Evolutionary conservation across 1,140 invertebrate species (phyloP).

Genomic region (Pectinophora gossypiella): DNA sequence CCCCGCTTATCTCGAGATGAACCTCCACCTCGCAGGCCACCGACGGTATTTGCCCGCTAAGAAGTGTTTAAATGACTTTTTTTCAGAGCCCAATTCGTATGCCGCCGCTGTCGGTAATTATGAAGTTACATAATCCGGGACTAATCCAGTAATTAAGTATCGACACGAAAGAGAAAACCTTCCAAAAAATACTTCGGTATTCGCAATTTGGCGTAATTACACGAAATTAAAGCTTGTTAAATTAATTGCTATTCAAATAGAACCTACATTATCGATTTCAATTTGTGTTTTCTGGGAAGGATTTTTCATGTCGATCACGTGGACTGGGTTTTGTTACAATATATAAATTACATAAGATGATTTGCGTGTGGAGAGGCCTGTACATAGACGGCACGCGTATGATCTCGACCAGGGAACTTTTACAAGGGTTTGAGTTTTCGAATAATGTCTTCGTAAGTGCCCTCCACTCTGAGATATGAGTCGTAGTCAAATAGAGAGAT

Average conservation of each 20-base stretch:
- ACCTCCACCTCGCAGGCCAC: constrained; percentile 26
- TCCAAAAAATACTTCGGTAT: neutral
- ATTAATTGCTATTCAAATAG: neutral
- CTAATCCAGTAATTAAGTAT: constrained; percentile 20
- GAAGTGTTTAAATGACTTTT: constrained; percentile 33
- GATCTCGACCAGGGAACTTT: constrained; percentile 4
- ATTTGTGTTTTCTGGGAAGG: neutral
- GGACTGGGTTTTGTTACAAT: neutral
- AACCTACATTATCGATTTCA: neutral
- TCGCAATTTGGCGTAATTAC: neutral
- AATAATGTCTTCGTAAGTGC: constrained; percentile 47
- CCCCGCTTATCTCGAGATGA: constrained; percentile 40
- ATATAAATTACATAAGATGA: neutral
- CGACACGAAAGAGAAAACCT: constrained; percentile 9
- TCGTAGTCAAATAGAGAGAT: constrained; percentile 54
- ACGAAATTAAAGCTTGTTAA: neutral
- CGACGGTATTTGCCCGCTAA: constrained; percentile 37
- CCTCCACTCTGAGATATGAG: constrained; percentile 48
- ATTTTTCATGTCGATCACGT: neutral
- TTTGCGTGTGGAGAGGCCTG: neutral
- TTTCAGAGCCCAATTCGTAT: constrained; percentile 31
- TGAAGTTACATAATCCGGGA: constrained; percentile 16
- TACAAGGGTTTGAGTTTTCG: constrained; percentile 35
- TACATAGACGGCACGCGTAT: too few species aligned
- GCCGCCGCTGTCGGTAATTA: constrained; percentile 20